Percentiles rank a stretch among this genome's conserved stretches.
phyloP scores from a whole-genome alignment of 2,113 vertebrate genomes.

The Dryoscopus gambensis region DNA sequence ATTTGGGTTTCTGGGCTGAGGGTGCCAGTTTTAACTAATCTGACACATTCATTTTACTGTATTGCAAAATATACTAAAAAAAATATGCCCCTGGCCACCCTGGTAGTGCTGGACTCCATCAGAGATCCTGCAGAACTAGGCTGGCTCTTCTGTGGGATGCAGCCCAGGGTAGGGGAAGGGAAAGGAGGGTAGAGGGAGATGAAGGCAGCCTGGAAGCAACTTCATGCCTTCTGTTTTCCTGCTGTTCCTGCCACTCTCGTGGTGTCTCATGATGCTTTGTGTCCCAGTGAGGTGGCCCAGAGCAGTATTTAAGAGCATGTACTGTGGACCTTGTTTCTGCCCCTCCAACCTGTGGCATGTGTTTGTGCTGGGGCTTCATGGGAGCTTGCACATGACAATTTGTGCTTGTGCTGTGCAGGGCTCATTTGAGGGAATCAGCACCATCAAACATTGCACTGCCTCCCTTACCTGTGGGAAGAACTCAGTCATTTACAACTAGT shows the following conservation, averaged over 20 bases:
- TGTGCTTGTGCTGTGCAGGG: background rate
- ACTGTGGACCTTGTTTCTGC: background rate
- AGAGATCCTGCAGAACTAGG: background rate
- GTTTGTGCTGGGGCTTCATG: background rate
- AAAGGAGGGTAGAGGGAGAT: background rate
- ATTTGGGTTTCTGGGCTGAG: constrained; percentile 31
- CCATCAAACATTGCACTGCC: background rate
- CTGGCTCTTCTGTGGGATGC: background rate
- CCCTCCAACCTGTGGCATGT: background rate
- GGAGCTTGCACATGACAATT: background rate
- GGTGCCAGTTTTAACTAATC: constrained; percentile 36
- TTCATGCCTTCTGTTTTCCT: background rate
- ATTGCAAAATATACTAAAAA: background rate
- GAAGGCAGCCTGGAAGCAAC: accelerated
- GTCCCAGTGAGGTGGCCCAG: background rate
- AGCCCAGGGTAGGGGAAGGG: background rate
- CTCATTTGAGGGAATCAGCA: background rate
- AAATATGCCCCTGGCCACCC: background rate
- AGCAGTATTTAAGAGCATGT: background rate
- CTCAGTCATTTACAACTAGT: background rate
- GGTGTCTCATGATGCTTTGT: background rate
- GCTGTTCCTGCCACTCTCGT: background rate
- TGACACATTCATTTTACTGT: constrained; percentile 11
- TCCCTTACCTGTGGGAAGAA: background rate
- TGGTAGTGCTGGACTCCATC: background rate